A percentile compares a stretch with the other conserved stretches of the same genome.
Evolutionary conservation across 1,140 invertebrate genomes (phyloP).

Genomic region (Eupristina koningsbergeri): DNA sequence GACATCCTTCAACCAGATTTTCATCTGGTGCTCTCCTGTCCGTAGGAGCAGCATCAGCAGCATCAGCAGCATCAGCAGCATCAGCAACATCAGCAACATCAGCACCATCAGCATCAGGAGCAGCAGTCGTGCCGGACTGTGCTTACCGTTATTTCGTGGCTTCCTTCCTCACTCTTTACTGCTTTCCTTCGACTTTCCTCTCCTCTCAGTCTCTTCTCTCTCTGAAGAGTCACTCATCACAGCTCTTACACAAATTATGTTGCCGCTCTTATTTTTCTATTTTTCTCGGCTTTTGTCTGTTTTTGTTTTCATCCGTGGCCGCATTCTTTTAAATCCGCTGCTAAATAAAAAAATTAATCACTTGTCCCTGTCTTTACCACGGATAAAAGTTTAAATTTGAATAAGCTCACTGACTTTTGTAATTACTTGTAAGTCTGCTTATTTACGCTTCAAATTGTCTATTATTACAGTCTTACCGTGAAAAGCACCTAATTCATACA

Average conservation of each 20-base stretch:
- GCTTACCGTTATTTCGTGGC: conserved; percentile 36
- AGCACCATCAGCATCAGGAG: not conserved
- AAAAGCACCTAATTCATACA: too few species aligned
- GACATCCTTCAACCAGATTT: conserved; percentile 36
- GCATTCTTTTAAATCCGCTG: not conserved
- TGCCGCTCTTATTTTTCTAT: conserved; percentile 3
- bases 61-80: too few species aligned
- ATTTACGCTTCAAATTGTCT: too few species aligned
- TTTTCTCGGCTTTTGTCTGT: not conserved
- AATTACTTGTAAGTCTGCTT: too few species aligned
- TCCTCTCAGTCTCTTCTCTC: not conserved
- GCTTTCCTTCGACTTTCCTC: conserved; percentile 5
- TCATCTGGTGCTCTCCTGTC: not conserved
- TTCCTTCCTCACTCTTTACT: conserved; percentile 30
- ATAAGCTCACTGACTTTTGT: too few species aligned
- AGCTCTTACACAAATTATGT: conserved; percentile 7
- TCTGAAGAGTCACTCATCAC: not conserved
- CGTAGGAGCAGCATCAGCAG: not conserved
- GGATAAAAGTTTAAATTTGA: too few species aligned
- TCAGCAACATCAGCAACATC: not conserved
- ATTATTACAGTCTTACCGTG: too few species aligned
- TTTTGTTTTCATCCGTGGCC: not conserved
- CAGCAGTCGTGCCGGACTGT: not conserved
- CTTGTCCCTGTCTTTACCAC: not conserved
- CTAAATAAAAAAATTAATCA: not conserved